These are phyloP conservation scores for Spondyliosoma cantharus DNA, from an alignment of 2,797 vertebrate species.

Conservation along the genomic window DNA sequence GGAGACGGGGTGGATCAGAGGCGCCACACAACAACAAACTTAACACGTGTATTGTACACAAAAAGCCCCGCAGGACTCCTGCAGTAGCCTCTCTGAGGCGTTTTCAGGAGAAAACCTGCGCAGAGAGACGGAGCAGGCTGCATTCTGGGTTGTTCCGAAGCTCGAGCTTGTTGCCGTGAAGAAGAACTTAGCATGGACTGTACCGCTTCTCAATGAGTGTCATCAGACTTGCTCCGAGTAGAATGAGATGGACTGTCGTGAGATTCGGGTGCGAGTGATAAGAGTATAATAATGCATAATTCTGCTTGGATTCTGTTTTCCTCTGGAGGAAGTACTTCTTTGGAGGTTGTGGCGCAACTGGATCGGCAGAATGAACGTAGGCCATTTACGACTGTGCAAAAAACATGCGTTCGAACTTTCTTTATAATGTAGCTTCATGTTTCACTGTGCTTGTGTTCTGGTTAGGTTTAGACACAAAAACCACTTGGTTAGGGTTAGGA, in stretches of 20 bases:
- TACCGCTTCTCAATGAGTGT: neutral
- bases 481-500: no score
- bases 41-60: constrained; percentile 36
- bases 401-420: no score
- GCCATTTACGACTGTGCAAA: no score
- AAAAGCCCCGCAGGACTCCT: constrained; percentile 34
- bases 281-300: neutral
- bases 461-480: no score
- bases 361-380: no score
- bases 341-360: no score
- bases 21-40: constrained; percentile 30
- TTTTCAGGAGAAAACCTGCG: neutral
- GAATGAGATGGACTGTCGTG: no score
- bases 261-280: fast-evolving
- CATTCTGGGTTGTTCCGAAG: neutral
- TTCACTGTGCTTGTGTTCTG: no score
- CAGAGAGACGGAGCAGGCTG: neutral
- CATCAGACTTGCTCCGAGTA: neutral
- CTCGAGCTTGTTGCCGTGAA: neutral
- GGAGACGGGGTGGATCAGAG: constrained; percentile 23
- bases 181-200: neutral
- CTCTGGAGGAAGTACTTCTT: no score
- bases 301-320: no score
- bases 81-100: constrained; percentile 13
- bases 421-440: no score